Evolutionary conservation across 1,140 invertebrate genomes (phyloP).

Genomic region (Magallana gigas): DNA sequence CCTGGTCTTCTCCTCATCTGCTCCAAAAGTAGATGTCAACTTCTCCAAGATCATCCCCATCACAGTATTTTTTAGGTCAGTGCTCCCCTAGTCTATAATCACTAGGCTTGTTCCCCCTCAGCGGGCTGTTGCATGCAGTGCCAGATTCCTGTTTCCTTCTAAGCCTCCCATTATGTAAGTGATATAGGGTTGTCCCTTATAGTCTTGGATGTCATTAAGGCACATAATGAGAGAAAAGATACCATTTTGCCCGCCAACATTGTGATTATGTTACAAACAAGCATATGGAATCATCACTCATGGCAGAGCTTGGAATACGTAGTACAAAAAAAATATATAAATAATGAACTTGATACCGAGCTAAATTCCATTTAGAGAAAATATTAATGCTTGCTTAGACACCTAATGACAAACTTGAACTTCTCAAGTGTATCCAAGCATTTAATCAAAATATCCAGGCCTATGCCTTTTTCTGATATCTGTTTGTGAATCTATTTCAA

Average conservation of each 20-base stretch:
- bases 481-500: no score
- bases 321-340: no score
- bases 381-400: no score
- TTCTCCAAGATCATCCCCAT: conserved; percentile 32
- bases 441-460: no score
- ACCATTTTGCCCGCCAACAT: background rate
- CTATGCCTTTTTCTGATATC: no score
- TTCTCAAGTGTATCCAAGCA: no score
- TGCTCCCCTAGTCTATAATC: background rate
- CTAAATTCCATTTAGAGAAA: no score
- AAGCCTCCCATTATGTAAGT: conserved; percentile 23
- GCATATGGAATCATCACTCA: conserved; percentile 7
- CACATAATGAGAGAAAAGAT: background rate
- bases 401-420: no score
- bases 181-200: conserved; percentile 1
- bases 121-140: background rate
- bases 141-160: background rate
- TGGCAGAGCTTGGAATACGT: background rate
- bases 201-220: conserved; percentile 15
- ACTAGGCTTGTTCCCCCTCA: background rate
- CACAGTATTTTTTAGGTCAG: background rate
- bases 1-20: background rate
- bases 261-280: background rate
- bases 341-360: no score
- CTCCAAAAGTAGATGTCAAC: background rate